Evolutionary conservation across 2,797 vertebrate species (phyloP), one percentile per base, ranked within the genome.

Genomic region (Chromis chromis): DNA sequence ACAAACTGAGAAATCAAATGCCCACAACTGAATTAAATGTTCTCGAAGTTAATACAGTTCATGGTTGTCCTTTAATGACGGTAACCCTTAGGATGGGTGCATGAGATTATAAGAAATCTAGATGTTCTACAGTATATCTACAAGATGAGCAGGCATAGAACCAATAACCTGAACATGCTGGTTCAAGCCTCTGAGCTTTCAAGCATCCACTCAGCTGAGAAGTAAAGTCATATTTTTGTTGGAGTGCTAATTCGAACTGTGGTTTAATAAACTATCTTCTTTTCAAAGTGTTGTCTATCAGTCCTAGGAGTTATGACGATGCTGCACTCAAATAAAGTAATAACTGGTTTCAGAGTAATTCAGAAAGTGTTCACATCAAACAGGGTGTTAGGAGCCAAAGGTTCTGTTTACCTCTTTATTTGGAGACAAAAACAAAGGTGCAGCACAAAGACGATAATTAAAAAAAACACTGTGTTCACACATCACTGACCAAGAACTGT

Each of bases 1-100:
- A 28, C 50, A 61, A 48, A 70, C 17, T 49, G 42, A 54, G 46
- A 56, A 24, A 44, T 28, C 22, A 53, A 25, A 53, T 53, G 24
- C 24, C 9, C 14, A 12, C 14, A 48, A 69, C 65, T 21, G 55
- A 55, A 48, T 56, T 21, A 4, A 73, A 40, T 9, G 11, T 48
- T 50, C 10, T n/a, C 31, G 52, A 7, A 44, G 44, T 33, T 58
- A 33, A 48, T 59, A 24, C 6, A n/a, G 19, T 13, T 28, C 42
- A n/a, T 22, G 61, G 64, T 77, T 28, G 22, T 59, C 61, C 24
- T 48, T 62, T 70, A 68, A 60, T 60, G 74, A 66, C 49, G 42
- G 42, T 11, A 53, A 65, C 39, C 53, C 54, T 28, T 8, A 17
- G 50, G 65, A 22, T 33, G 27, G 50, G 36, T 27, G n/a, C 55